Conservation (phyloP, 2,888 invertebrate genomes). For the Lathronympha strigana region DNA sequence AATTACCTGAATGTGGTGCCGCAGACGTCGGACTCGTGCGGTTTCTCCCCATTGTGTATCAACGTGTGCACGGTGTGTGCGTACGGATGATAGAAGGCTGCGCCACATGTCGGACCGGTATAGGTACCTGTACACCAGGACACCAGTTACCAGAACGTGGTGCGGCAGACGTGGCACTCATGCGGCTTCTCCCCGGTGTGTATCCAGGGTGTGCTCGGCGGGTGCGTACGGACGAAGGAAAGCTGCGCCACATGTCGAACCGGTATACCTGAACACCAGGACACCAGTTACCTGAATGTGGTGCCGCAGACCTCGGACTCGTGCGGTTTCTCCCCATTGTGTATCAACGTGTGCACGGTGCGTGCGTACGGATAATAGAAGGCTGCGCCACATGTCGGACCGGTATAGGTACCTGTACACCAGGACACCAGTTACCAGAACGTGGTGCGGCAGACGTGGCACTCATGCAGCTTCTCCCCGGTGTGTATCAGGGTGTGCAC, state of each 20-base stretch:
- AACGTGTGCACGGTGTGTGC: conserved; percentile 77
- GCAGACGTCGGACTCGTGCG: conserved; percentile 76
- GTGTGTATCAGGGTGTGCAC: conserved; percentile 55
- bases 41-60: conserved; percentile 78
- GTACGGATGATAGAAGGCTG: conserved; percentile 76
- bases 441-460: conserved; percentile 77
- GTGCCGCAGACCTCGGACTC: conserved; percentile 78
- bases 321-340: conserved; percentile 78
- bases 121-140: no score
- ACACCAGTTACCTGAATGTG: conserved; percentile 71
- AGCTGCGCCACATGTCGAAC: neutral
- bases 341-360: conserved; percentile 77
- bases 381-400: conserved; percentile 70
- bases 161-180: no score
- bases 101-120: conserved; percentile 62
- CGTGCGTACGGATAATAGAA: conserved; percentile 76
- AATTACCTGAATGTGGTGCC: conserved; percentile 78
- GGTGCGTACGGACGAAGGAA: no score
- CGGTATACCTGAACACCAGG: conserved; percentile 61
- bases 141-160: no score
- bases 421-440: conserved; percentile 62
- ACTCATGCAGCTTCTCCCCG: conserved; percentile 76
- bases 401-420: neutral
- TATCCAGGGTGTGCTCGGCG: no score
- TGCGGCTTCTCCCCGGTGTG: no score